Evolutionary conservation across 2,888 invertebrate genomes (phyloP).

Genomic region (Synanthedon andrenaeformis): DNA sequence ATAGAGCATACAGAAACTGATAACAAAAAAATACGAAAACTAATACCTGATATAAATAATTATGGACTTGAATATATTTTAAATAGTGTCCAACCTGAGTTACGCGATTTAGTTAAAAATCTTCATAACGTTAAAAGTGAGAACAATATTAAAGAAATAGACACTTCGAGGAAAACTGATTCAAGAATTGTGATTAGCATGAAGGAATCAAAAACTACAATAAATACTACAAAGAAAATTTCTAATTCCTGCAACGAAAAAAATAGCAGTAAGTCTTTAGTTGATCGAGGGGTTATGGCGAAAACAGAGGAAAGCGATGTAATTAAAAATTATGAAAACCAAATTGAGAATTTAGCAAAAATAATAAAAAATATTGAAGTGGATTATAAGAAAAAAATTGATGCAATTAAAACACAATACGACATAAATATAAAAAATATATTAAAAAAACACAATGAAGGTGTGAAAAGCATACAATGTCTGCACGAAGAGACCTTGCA

Average conservation of each 20-base stretch:
- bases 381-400: conserved; percentile 49
- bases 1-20: not conserved
- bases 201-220: not conserved
- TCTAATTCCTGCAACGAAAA: conserved; percentile 14
- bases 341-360: conserved; percentile 35
- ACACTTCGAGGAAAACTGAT: conserved; percentile 8
- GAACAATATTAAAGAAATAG: conserved; percentile 15
- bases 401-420: conserved; percentile 63
- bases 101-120: conserved; percentile 14
- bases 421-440: conserved; percentile 65
- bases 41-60: conserved; percentile 9
- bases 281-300: conserved; percentile 5
- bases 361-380: conserved; percentile 40
- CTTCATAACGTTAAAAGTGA: conserved; percentile 28
- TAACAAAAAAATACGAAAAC: conserved; percentile 2
- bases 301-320: conserved; percentile 21
- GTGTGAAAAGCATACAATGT: conserved; percentile 65
- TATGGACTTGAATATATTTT: conserved; percentile 40
- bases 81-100: conserved; percentile 25
- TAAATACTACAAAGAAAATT: conserved; percentile 9
- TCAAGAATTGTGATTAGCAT: conserved; percentile 10
- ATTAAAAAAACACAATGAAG: conserved; percentile 63
- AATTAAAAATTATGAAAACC: conserved; percentile 33
- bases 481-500: conserved; percentile 64
- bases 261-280: conserved; percentile 5